A percentile compares a stretch with the other conserved stretches of the same genome.
Evolutionary conservation across 37 sponge, comb jelly and placozoan genomes (phyloP).

Genomic region (Spongilla lacustris): DNA sequence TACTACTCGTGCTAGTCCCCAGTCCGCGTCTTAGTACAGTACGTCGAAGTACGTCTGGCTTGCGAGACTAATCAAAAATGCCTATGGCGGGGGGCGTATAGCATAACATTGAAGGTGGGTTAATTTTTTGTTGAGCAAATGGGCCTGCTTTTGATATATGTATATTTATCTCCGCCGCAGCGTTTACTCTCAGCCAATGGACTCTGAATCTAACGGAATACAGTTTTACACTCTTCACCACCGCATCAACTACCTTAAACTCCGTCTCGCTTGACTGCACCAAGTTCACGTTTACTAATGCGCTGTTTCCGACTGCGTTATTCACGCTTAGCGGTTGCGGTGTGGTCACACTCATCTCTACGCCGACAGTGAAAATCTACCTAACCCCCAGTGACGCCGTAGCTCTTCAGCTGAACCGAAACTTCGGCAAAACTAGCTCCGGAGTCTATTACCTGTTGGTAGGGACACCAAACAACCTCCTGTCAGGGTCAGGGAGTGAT

Average conservation of each 20-base stretch:
- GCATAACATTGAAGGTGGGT: too few relatives aligned
- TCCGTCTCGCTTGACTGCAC: slow-evolving; percentile 34
- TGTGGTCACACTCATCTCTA: background rate
- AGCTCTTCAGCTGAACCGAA: slow-evolving; percentile 41
- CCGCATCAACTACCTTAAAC: slow-evolving; percentile 3
- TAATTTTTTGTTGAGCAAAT: too few relatives aligned
- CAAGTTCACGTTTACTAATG: slow-evolving; percentile 31
- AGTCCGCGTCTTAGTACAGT: too few relatives aligned
- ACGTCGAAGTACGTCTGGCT: too few relatives aligned
- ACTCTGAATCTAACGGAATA: slow-evolving; percentile 44
- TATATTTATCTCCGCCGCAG: too few relatives aligned
- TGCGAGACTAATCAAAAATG: too few relatives aligned
- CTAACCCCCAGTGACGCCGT: slow-evolving; percentile 37
- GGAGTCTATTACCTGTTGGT: slow-evolving; percentile 25
- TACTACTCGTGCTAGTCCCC: too few relatives aligned
- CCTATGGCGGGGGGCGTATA: too few relatives aligned
- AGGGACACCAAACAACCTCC: slow-evolving; percentile 19
- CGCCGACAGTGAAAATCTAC: slow-evolving; percentile 13
- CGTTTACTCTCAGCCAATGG: slow-evolving; percentile 23
- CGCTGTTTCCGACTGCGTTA: background rate
- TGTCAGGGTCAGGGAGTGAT: background rate
- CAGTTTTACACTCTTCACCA: slow-evolving; percentile 16
- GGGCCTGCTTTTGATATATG: too few relatives aligned
- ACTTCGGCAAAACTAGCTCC: slow-evolving; percentile 30
- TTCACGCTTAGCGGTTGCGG: slow-evolving; percentile 31